Conservation (phyloP, 2,797 vertebrate species). For the Anguilla megastoma region DNA sequence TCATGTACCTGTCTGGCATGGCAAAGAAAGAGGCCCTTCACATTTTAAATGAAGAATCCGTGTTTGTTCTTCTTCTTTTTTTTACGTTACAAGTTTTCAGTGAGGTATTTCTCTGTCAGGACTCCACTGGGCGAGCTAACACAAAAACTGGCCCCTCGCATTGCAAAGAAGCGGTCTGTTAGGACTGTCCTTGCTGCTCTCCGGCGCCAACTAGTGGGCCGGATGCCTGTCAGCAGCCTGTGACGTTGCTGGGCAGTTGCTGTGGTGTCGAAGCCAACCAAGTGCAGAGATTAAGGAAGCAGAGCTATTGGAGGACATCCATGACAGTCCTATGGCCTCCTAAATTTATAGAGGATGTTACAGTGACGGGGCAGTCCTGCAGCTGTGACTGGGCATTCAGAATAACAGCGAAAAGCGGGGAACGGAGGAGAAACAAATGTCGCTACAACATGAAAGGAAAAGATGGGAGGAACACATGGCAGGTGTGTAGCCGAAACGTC, state of each 20-base stretch:
- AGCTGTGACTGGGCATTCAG: not conserved
- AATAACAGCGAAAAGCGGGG: not conserved
- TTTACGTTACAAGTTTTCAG: not conserved
- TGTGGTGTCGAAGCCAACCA: not conserved
- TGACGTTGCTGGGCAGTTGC: not conserved
- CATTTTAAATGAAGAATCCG: not conserved
- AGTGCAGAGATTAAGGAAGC: not conserved
- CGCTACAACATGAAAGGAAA: not conserved
- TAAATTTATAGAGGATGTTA: not conserved
- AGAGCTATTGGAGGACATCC: not conserved
- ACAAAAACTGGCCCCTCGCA: no score
- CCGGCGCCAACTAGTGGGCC: not conserved
- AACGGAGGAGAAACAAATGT: not conserved
- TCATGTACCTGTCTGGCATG: not conserved
- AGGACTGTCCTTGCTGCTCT: not conserved
- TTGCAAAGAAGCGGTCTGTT: not conserved
- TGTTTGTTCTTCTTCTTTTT: not conserved
- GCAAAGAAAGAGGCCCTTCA: not conserved
- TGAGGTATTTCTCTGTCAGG: not conserved
- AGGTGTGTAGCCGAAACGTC: not conserved
- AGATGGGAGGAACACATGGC: not conserved
- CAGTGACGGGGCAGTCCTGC: not conserved
- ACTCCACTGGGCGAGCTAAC: not conserved
- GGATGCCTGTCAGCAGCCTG: not conserved
- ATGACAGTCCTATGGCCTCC: not conserved